A percentile compares a stretch with the other conserved stretches of the same genome.
phyloP scores from a whole-genome alignment of 2,888 invertebrate species.

The Drosophila histrio region DNA sequence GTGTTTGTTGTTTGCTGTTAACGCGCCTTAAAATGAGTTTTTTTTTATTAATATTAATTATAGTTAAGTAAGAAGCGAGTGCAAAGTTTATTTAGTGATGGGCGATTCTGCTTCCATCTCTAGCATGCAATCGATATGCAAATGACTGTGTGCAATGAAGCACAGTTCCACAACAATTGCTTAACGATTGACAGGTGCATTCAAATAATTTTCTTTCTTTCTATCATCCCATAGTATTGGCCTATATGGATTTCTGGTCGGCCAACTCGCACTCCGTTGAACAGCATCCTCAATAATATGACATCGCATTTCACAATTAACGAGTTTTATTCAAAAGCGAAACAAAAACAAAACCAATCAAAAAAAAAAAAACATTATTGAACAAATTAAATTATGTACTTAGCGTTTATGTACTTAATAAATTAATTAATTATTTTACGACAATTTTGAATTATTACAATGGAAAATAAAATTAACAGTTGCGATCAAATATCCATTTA shows the following conservation, averaged over 20 bases:
- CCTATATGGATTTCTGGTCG: constrained; percentile 98
- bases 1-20: constrained; percentile 53
- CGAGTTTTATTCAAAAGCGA: constrained; percentile 52
- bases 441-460: constrained; percentile 11
- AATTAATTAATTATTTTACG: constrained; percentile 19
- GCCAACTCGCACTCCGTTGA: constrained; percentile 89
- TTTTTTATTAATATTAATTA: neutral
- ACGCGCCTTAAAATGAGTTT: constrained; percentile 22
- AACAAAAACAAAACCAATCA: constrained; percentile 41
- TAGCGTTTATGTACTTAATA: constrained; percentile 70
- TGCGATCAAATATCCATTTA: constrained; percentile 6
- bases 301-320: constrained; percentile 80
- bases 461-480: constrained; percentile 17
- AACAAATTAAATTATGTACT: constrained; percentile 72
- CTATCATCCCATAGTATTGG: constrained; percentile 89
- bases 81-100: constrained; percentile 4
- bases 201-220: constrained; percentile 1
- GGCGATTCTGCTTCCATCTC: neutral
- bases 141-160: constrained; percentile 7
- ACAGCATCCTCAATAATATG: constrained; percentile 93
- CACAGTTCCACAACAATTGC: constrained; percentile 25
- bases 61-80: neutral
- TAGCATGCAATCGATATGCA: constrained; percentile 1
- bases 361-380: constrained; percentile 54
- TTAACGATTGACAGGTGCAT: constrained; percentile 3